Base-by-base conservation (phyloP, 2,888 invertebrate genomes). In the Apamea sordens region DNA sequence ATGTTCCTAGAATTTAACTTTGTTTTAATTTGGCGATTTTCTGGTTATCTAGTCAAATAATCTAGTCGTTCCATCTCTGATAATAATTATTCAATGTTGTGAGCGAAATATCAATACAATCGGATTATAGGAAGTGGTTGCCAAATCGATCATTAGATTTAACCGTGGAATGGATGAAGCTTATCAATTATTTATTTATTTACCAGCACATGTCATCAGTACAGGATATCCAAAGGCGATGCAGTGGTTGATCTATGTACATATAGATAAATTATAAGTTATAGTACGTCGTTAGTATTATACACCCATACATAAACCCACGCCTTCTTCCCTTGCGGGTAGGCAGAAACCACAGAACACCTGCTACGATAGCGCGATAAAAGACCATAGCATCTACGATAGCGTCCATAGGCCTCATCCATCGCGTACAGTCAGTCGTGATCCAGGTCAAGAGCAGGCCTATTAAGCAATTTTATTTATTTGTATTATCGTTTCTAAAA, bases 91-190 rank as follows among this genome's bases (percentile, higher is more conserved):
- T 70, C 15, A 2, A 15, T 32, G 11, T 10, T 18, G 36, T 18
- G 32, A n/a, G 24, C 18, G 18, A 59, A 59, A 18, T 61, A 10
- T 18, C 18, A n/a, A 36, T 18, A n/a, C 64, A 63, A 71, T 36
- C 11, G 11, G 18, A 63, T 71, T 71, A 63, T 7, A 18, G n/a
- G 36, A 61, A 70, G 36, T 6, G 61, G 18, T 18, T 71, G 36
- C 71, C 36, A 71, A 71, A 61, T 63, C 32, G 36, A 71, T 71
- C 63, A 71, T n/a, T 36, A 71, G 36, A 71, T 63, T 71, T 63
- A 36, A 18, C 5, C 6, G 32, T 36, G n/a, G 18, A 4, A n/a
- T 0, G 36, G 24, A n/a, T 63, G 18, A 36, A 36, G 6, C 18
- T 63, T 21, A 70, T 4, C 64, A 36, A 18, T 10, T 36, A 32